Base-by-base conservation (phyloP, 2,888 invertebrate genomes). In the Priocnemis perturbator region DNA sequence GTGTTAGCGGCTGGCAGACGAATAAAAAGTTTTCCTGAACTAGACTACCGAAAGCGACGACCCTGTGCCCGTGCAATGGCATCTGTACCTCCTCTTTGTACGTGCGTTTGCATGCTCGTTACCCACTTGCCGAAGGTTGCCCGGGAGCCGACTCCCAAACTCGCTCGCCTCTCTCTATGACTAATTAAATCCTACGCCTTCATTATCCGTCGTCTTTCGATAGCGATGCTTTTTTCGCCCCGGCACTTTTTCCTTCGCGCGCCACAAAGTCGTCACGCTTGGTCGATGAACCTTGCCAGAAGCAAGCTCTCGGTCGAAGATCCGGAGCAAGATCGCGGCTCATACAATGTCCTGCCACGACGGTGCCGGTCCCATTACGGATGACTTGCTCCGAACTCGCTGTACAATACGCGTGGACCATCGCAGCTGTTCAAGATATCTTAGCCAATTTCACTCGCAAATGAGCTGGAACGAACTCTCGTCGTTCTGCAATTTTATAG, bases 281-380 rank as follows among this genome's bases (percentile, higher is more conserved):
- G 74, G 74, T 66, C 74, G 71, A 75, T 71, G 74, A 74, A 77
- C 71, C 74, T 58, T 62, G 37, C 37, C 7, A 11, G 37, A 11
- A 11, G 37, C 37, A 11, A 37, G 37, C 37, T 37, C 37, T 11
- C 37, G 37, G 37, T 37, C 37, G 37, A 37, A 37, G 37, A 37
- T 37, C 37, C 37, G 37, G 37, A 37, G 37, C 37, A n/a, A 50
- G 21, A n/a, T 67, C 69, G 52, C 23, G 56, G 67, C 62, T 73
- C 45, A 57, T 64, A 73, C 69, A 64, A 61, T 26, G 37, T 37
- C 1, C 37, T 37, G 37, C 7, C 37, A 9, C 37, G 11, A 37
- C 7, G 37, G 11, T 37, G 14, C 7, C 37, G 11, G 37, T 37
- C 37, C 37, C 37, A 37, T 37, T 37, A 11, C 37, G 37, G 14